Percentiles rank a stretch among this genome's conserved stretches.
Evolutionary conservation across 2,113 vertebrate species (phyloP).

Genomic region (Cochlearius cochlearius): DNA sequence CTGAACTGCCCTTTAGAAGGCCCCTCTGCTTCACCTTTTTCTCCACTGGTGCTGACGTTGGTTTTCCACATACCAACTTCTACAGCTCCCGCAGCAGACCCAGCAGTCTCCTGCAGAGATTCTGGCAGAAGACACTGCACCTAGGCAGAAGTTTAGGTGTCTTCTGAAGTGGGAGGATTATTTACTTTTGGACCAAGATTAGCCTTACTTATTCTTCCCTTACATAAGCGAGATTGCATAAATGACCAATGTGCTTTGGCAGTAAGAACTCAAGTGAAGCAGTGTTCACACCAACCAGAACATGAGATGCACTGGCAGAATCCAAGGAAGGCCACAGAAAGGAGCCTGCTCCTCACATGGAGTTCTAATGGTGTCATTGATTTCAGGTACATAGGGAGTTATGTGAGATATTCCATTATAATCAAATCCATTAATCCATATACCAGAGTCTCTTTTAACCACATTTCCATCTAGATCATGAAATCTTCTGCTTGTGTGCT

Average conservation of each 20-base stretch:
- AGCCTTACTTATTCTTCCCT: neutral
- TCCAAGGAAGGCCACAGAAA: slow-evolving; percentile 95
- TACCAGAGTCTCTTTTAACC: slow-evolving; percentile 87
- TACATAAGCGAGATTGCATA: neutral
- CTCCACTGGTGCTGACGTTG: neutral
- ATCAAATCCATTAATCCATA: slow-evolving; percentile 97
- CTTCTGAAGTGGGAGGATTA: neutral
- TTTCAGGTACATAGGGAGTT: slow-evolving; percentile 86
- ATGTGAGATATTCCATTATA: slow-evolving; percentile 89
- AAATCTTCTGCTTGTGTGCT: slow-evolving; percentile 89
- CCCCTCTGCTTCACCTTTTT: neutral
- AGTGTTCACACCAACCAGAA: slow-evolving; percentile 79
- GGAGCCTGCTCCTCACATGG: slow-evolving; percentile 82
- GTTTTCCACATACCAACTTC: neutral
- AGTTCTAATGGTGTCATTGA: slow-evolving; percentile 87
- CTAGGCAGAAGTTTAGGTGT: neutral
- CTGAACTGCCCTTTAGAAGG: neutral
- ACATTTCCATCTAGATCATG: slow-evolving; percentile 84
- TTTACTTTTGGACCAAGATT: neutral
- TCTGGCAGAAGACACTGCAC: neutral
- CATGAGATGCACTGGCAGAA: slow-evolving; percentile 91
- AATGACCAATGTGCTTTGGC: neutral
- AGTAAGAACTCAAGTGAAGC: neutral
- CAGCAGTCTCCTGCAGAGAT: neutral
- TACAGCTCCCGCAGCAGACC: neutral